Conservation (phyloP, 2,888 invertebrate species). For the Candidula unifasciata region DNA sequence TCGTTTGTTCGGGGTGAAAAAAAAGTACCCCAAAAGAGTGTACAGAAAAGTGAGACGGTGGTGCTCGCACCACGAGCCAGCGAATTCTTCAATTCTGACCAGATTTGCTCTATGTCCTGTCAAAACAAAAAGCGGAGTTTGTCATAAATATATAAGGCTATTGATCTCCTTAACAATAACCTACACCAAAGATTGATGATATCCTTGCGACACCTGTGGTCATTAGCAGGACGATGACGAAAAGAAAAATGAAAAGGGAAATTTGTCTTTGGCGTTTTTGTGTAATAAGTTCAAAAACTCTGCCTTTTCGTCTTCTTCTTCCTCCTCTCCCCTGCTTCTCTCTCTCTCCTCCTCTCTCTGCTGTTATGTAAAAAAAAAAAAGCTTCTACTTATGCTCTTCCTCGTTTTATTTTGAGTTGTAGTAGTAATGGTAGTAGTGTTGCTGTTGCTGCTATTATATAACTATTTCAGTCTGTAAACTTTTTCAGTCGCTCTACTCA, state of each 20-base stretch:
- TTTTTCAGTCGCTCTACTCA: too few relatives aligned
- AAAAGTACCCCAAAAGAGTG: too few relatives aligned
- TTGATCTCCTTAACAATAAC: slow-evolving; percentile 35
- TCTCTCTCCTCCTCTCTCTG: neutral
- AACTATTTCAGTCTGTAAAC: too few relatives aligned
- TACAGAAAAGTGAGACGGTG: too few relatives aligned
- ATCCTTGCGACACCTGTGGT: neutral
- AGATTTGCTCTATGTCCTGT: slow-evolving; percentile 24
- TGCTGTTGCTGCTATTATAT: too few relatives aligned
- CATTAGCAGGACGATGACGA: neutral
- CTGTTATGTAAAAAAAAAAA: too few relatives aligned
- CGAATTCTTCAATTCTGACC: slow-evolving; percentile 8
- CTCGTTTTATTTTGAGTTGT: too few relatives aligned
- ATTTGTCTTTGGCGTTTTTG: neutral
- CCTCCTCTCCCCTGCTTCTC: neutral
- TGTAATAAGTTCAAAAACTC: neutral
- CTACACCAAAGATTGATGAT: neutral
- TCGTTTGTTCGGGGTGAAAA: too few relatives aligned
- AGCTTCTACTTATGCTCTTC: too few relatives aligned
- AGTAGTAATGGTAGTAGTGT: too few relatives aligned
- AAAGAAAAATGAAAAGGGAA: neutral
- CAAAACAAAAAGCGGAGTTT: slow-evolving; percentile 16
- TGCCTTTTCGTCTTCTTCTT: neutral
- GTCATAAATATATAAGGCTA: slow-evolving; percentile 30
- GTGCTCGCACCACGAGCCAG: neutral